A percentile compares a stretch with the other conserved stretches of the same genome.
Evolutionary conservation across 2,888 invertebrate species (phyloP).

Genomic region (Heliconius ismenius): DNA sequence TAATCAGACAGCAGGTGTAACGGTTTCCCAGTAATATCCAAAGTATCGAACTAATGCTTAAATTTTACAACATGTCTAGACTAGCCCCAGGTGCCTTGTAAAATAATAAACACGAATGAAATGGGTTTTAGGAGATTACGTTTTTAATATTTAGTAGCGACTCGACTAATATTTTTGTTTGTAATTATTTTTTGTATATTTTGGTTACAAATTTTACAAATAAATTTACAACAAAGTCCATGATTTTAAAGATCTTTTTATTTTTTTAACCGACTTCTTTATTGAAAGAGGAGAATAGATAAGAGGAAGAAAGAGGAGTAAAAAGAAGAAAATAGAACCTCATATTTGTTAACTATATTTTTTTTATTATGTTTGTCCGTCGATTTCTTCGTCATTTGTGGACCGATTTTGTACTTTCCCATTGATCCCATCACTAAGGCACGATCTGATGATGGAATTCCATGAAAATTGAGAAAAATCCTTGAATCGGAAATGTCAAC

Average conservation of each 20-base stretch:
- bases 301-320: no score
- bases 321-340: no score
- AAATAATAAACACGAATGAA: constrained; percentile 45
- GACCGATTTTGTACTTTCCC: no score
- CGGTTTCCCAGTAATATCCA: constrained; percentile 20
- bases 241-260: neutral
- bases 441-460: no score
- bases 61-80: constrained; percentile 49
- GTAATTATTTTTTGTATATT: neutral
- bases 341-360: no score
- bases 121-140: constrained; percentile 16
- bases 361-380: no score
- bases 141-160: constrained; percentile 1
- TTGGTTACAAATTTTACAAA: neutral
- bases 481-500: neutral
- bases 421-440: no score
- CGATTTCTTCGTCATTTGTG: no score
- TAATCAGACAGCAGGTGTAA: constrained; percentile 30
- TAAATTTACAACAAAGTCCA: neutral
- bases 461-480: no score
- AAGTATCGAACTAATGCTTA: constrained; percentile 40
- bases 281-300: no score
- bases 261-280: no score
- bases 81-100: constrained; percentile 51
- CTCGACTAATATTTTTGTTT: neutral